phyloP scores from a whole-genome alignment of 2,113 vertebrate species.

The Megaptera novaeangliae region DNA sequence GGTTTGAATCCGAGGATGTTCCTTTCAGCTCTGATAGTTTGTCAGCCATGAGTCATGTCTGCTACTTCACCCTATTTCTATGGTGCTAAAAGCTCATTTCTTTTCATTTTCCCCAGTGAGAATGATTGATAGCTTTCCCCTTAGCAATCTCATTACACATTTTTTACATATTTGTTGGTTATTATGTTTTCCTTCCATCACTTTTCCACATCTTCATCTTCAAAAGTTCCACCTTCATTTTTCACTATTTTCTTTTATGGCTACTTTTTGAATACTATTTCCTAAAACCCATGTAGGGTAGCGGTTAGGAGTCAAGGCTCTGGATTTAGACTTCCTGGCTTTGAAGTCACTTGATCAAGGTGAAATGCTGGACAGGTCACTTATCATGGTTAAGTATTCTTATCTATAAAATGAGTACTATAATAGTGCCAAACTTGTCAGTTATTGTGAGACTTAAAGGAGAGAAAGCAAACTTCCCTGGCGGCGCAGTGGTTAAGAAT shows the following conservation, averaged over 20 bases:
- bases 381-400: background rate
- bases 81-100: slow-evolving; percentile 32
- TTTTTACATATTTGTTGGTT: slow-evolving; percentile 66
- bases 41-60: background rate
- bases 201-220: slow-evolving; percentile 47
- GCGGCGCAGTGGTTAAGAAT: too few species aligned
- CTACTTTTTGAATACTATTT: background rate
- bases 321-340: background rate
- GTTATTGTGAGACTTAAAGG: background rate
- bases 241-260: background rate
- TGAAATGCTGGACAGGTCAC: background rate
- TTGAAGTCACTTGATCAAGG: background rate
- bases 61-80: background rate
- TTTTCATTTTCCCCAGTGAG: slow-evolving; percentile 41
- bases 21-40: background rate
- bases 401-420: background rate
- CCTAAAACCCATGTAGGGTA: background rate
- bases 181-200: slow-evolving; percentile 48
- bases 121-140: slow-evolving; percentile 45
- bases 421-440: background rate
- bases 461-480: background rate
- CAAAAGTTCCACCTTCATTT: slow-evolving; percentile 26
- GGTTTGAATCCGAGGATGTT: background rate
- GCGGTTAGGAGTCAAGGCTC: background rate
- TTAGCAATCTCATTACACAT: slow-evolving; percentile 47